These are phyloP conservation scores for Platycheirus albimanus DNA, from an alignment of 2,888 invertebrate species.

Conservation along the genomic window DNA sequence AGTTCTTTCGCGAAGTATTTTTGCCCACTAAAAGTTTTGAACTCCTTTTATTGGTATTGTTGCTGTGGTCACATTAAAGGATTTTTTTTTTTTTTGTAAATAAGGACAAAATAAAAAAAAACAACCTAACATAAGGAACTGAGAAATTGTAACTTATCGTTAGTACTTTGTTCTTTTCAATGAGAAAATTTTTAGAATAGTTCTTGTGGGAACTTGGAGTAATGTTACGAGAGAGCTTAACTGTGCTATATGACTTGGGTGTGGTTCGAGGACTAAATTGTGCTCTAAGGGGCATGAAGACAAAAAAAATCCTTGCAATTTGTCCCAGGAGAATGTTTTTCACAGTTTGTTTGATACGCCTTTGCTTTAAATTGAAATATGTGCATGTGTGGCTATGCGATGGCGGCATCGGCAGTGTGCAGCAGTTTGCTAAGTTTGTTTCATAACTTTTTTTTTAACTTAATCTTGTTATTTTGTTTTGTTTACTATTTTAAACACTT, in stretches of 20 bases:
- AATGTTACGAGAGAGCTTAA: conserved; percentile 17
- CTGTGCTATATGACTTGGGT: conserved; percentile 13
- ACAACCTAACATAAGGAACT: conserved; percentile 10
- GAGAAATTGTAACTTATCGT: conserved; percentile 21
- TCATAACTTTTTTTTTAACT: too few species aligned
- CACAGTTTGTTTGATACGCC: conserved; percentile 32
- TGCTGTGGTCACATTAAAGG: conserved; percentile 16
- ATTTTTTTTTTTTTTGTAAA: background rate
- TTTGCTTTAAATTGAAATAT: conserved; percentile 23
- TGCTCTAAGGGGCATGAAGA: conserved; percentile 3
- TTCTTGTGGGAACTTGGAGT: conserved; percentile 16
- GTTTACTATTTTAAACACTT: too few species aligned
- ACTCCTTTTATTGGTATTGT: conserved; percentile 10
- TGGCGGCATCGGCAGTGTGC: too few species aligned
- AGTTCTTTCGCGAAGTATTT: background rate
- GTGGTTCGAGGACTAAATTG: conserved; percentile 21
- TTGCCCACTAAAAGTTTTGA: background rate
- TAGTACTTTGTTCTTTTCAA: conserved; percentile 36
- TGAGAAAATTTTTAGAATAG: conserved; percentile 25
- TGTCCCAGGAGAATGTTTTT: conserved; percentile 15
- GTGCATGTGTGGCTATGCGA: too few species aligned
- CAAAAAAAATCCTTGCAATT: conserved; percentile 19
- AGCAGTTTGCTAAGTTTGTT: too few species aligned
- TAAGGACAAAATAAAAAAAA: background rate
- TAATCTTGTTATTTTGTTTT: too few species aligned